Conservation (phyloP, 2,113 vertebrate species). For the Castor canadensis region DNA sequence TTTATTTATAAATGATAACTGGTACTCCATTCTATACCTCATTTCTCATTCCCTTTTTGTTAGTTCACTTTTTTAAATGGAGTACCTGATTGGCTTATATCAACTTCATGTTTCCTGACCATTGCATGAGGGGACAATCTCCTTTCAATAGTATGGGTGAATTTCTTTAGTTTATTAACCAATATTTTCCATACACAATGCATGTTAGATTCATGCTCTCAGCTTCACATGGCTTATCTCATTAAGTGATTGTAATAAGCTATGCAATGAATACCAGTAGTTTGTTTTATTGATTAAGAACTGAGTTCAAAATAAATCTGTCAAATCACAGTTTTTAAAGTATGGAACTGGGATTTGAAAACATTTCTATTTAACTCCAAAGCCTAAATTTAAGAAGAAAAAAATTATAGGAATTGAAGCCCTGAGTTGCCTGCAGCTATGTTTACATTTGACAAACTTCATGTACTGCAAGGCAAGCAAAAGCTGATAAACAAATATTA, state of each 20-base stretch:
- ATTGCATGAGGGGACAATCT: background rate
- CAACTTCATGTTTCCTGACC: background rate
- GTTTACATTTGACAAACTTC: background rate
- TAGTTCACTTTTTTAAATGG: background rate
- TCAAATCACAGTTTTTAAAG: background rate
- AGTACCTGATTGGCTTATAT: background rate
- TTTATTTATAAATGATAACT: background rate
- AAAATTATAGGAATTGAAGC: background rate
- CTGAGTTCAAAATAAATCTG: background rate
- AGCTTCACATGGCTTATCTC: background rate
- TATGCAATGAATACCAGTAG: background rate
- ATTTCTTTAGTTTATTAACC: background rate
- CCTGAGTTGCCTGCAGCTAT: background rate
- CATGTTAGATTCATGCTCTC: background rate
- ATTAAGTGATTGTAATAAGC: background rate
- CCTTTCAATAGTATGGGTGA: background rate
- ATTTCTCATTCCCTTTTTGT: too few species aligned
- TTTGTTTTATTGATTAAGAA: background rate
- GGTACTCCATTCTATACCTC: background rate
- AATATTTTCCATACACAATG: background rate
- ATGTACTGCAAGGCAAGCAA: background rate
- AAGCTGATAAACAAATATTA: background rate
- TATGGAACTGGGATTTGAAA: background rate
- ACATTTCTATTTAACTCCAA: background rate
- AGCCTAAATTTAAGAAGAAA: background rate